Conservation (phyloP, 1,140 invertebrate species). For the Bombus terrestris region DNA sequence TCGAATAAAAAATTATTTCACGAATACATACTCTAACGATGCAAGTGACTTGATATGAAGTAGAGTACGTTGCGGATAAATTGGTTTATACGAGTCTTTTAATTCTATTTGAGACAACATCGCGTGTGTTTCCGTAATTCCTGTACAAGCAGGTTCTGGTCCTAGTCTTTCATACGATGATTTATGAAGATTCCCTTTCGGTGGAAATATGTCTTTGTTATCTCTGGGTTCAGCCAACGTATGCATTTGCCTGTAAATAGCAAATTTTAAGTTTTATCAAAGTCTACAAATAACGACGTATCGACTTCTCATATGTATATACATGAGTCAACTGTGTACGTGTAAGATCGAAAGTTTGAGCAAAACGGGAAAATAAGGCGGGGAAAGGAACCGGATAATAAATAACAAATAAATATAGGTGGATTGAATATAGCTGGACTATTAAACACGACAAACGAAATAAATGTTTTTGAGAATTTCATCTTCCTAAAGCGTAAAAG, state of each 20-base stretch:
- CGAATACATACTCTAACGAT: constrained; percentile 49
- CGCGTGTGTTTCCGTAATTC: constrained; percentile 61
- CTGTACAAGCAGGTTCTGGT: constrained; percentile 12
- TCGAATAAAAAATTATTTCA: background rate
- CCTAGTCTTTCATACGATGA: constrained; percentile 66
- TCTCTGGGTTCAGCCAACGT: constrained; percentile 65
- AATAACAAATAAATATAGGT: no score
- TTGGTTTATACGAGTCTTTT: constrained; percentile 48
- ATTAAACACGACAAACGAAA: background rate
- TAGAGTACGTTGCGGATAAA: constrained; percentile 56
- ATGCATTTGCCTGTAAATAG: constrained; percentile 61
- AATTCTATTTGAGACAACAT: constrained; percentile 63
- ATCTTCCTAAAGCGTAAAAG: background rate
- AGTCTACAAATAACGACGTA: background rate
- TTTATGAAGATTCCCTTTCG: constrained; percentile 52
- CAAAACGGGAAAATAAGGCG: no score
- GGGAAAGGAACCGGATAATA: no score
- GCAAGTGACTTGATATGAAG: constrained; percentile 58
- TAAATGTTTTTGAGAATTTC: background rate
- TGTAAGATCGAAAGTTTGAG: no score
- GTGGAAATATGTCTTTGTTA: constrained; percentile 64
- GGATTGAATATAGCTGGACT: background rate
- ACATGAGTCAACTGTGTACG: no score
- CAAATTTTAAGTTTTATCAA: background rate
- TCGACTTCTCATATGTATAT: background rate